A percentile compares a stretch with the other conserved stretches of the same genome.
These are phyloP conservation scores for Sciurus carolinensis DNA, from an alignment of 2,797 vertebrate species.

Conservation along the genomic window DNA sequence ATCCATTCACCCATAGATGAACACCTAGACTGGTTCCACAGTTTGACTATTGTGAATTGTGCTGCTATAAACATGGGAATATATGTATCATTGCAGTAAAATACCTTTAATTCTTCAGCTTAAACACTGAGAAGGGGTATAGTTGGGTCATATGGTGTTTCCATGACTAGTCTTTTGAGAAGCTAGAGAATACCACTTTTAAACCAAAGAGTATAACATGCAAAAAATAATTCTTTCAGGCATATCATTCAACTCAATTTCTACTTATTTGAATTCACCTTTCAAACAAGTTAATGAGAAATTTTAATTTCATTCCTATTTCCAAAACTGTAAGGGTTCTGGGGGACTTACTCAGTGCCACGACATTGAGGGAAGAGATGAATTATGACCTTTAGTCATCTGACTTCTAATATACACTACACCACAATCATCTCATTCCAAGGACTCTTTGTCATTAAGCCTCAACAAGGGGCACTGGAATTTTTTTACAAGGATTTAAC, in stretches of 20 bases:
- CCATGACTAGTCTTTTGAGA: too few relatives aligned
- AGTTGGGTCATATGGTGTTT: too few relatives aligned
- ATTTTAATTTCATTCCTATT: not conserved
- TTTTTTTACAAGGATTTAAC: conserved; percentile 2
- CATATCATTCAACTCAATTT: conserved; percentile 44
- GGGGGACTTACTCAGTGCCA: not conserved
- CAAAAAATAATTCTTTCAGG: not conserved
- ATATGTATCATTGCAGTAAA: too few relatives aligned
- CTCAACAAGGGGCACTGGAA: not conserved
- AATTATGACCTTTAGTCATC: not conserved
- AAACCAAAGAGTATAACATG: not conserved
- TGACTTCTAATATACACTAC: not conserved
- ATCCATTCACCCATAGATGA: too few relatives aligned
- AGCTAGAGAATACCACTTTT: not conserved
- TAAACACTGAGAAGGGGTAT: too few relatives aligned
- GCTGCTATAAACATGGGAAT: too few relatives aligned
- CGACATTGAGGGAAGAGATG: not conserved
- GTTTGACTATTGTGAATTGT: too few relatives aligned
- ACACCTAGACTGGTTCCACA: too few relatives aligned
- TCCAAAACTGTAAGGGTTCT: not conserved
- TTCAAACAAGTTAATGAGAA: not conserved
- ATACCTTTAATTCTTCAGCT: too few relatives aligned
- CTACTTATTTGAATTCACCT: conserved; percentile 40
- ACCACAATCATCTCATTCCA: not conserved
- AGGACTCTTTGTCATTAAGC: not conserved